Evolutionary conservation across 2,888 invertebrate species (phyloP), one percentile per base, ranked within the genome.

Genomic region (Apodemia mormo): DNA sequence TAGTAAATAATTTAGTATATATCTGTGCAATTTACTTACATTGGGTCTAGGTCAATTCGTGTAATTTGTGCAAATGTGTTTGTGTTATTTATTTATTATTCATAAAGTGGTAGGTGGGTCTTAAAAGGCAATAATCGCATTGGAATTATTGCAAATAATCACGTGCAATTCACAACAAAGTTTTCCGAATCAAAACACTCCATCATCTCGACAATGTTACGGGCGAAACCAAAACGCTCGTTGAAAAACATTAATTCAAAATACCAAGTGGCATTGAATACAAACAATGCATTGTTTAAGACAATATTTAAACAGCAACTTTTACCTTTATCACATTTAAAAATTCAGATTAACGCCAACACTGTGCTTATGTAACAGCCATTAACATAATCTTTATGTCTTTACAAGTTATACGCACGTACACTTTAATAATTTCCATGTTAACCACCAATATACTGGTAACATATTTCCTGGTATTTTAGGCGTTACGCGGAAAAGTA

Each of bases 341-440:
- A 37, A 33, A 64, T 64, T 64, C 61, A 64, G 33, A 37, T 37
- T 33, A 64, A 29, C 14, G 8, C 29, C 14, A 12, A 5, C 58
- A 12, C 52, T 7, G 52, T 22, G 52, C n/a, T 29, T 56, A 56
- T 33, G 12, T 61, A 14, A 29, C 33, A 2, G 9, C 30, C 33
- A 64, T 64, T 64, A 64, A 14, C 37, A 64, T 64, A 64, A 33
- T 64, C 33, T 37, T 64, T 54, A 54, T 54, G 52, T 52, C n/a
- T 52, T n/a, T n/a, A 52, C 52, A 52, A 52, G n/a, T 52, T 52
- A n/a, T 52, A 52, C 14, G n/a, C 52, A n/a, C 52, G 52, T 52
- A 52, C 52, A n/a, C 6, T 52, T n/a, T n/a, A n/a, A 52, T n/a
- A 14, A 52, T 52, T 52, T 52, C 52, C n/a, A 52, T n/a, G 52